Evolutionary conservation across 2,113 vertebrate species (phyloP), one percentile per base, ranked within the genome.

Genomic region (Manacus vitellinus): DNA sequence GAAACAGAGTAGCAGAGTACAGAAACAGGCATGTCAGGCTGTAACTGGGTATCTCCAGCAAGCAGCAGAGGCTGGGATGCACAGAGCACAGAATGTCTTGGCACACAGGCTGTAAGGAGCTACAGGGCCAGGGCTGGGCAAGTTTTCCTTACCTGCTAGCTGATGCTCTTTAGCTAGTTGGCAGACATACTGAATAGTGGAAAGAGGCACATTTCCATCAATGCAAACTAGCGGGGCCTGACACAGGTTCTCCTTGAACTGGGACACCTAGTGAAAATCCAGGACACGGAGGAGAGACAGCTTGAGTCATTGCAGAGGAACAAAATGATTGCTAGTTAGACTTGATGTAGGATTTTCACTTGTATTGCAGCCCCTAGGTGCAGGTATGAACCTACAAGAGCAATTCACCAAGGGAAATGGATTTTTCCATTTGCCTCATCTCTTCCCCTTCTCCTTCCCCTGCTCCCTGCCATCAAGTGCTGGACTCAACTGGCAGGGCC

Each of bases 141-240:
- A 35, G 39, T 12, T 73, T 56, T 92, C 76, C 94, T 96, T 85
- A 99, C 99, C 98, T 95, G 98, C 97, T 28, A 99, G 84, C 44
- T 97, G 93, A 77, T 98, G 96, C 74, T 98, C 98, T 92, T 89
- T 96, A 39, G 98, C 98, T n/a, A 99, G n/a, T 9, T 95, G 97
- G 89, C 99, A 99, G 85, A 99, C 37, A 2, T 99, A 99, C 74
- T 98, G 87, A 37, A 99, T 98, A 76, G 99, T 99, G 85, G 99
- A 97, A 46, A 98, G 59, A 4, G 99, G 99, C 76, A 99, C 96
- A 80, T 99, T 99, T 52, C 99, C 99, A 92, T 99, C 99, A 2
- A 99, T 95, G 96, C 99, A 99, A 75, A 99, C 56, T 5, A 99
- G 96, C 0, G 97, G 96, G 17, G 99, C 98, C 33, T 92, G 97